phyloP scores from a whole-genome alignment of 2,888 invertebrate genomes.

The Brachypterus glaber region DNA sequence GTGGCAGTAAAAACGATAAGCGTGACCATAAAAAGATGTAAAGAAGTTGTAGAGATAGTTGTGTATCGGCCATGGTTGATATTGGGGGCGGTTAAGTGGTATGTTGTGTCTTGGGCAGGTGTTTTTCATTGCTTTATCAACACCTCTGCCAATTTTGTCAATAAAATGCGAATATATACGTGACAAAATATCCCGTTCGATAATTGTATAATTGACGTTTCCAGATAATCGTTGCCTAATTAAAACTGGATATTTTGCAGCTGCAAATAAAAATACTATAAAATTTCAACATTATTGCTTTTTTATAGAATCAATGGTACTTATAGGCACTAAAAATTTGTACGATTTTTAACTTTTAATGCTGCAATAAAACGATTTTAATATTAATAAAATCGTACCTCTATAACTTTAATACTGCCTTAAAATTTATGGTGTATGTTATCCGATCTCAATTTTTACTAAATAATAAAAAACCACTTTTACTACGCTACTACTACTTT shows the following conservation, averaged over 20 bases:
- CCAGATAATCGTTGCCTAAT: not conserved
- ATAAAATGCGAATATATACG: conserved; percentile 3
- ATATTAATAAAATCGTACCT: not conserved
- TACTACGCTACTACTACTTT: not conserved
- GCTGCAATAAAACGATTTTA: not conserved
- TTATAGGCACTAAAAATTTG: conserved; percentile 1
- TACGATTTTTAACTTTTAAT: conserved; percentile 2
- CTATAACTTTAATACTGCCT: not conserved
- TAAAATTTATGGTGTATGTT: not conserved
- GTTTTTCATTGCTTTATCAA: conserved; percentile 18
- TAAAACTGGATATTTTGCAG: conserved; percentile 1
- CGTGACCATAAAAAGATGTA: conserved; percentile 13
- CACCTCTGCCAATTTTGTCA: conserved; percentile 16
- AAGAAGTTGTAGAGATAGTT: conserved; percentile 23
- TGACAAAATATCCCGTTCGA: not conserved
- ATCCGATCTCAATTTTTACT: not conserved
- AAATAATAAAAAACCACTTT: not conserved
- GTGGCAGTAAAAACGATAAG: conserved; percentile 3
- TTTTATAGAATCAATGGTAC: conserved; percentile 1
- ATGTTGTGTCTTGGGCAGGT: conserved; percentile 29
- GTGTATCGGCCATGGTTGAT: conserved; percentile 22
- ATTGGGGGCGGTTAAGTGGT: conserved; percentile 31
- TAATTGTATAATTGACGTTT: conserved; percentile 3
- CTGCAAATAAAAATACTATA: conserved; percentile 1
- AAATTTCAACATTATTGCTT: conserved; percentile 2